Evolutionary conservation across 2,888 invertebrate species (phyloP).

Genomic region (Sycophila texana): DNA sequence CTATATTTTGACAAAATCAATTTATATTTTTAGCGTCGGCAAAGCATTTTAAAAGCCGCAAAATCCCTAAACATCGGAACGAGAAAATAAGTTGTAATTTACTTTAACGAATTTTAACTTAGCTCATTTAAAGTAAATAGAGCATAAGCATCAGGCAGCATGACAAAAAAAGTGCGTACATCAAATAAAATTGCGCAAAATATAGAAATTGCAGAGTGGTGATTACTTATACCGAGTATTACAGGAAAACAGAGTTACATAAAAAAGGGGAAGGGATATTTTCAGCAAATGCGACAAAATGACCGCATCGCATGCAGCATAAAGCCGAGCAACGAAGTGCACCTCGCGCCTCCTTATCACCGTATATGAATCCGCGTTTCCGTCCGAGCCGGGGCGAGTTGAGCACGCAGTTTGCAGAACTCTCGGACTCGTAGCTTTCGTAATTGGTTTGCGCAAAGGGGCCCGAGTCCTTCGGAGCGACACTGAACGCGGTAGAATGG

Average conservation of each 20-base stretch:
- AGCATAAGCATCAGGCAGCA: too few species aligned
- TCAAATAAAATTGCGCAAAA: too few species aligned
- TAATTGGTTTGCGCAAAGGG: slow-evolving; percentile 2
- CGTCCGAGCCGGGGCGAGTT: background rate
- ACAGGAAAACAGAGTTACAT: background rate
- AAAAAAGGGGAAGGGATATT: background rate
- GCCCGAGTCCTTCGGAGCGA: background rate
- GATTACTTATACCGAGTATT: too few species aligned
- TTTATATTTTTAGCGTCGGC: background rate
- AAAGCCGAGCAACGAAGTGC: background rate
- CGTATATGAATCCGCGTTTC: background rate
- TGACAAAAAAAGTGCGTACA: too few species aligned
- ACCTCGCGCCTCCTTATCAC: background rate
- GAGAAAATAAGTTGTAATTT: background rate
- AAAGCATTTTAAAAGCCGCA: background rate
- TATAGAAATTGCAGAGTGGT: too few species aligned
- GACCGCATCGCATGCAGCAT: background rate
- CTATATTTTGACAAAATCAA: background rate
- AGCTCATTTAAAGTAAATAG: background rate
- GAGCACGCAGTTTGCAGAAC: background rate
- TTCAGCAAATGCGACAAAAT: background rate
- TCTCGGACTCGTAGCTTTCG: slow-evolving; percentile 1
- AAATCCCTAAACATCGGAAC: background rate
- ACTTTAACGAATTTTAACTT: background rate
- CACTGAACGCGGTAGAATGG: background rate